Evolutionary conservation across 2,113 vertebrate species (phyloP).

Genomic region (Nymphicus hollandicus): DNA sequence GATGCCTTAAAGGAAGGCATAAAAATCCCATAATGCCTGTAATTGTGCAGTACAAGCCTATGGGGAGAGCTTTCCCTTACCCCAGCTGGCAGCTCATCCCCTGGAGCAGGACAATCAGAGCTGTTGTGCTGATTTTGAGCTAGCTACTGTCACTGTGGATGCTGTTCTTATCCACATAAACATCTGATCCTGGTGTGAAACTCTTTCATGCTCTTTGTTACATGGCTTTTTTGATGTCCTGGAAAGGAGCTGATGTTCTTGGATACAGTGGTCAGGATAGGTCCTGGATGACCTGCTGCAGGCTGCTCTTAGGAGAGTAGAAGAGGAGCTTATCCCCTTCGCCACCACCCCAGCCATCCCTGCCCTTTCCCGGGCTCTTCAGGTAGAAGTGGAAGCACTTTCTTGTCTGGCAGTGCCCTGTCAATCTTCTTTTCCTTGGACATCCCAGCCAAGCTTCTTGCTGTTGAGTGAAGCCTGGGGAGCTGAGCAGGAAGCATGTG

Average conservation of each 20-base stretch:
- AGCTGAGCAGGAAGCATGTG: neutral
- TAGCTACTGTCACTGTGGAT: neutral
- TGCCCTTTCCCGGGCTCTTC: neutral
- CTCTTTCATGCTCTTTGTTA: neutral
- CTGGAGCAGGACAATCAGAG: conserved; percentile 24
- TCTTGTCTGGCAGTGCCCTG: neutral
- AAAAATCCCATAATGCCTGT: conserved; percentile 41
- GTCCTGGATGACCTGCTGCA: neutral
- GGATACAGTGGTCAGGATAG: neutral
- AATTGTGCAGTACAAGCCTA: conserved; percentile 1
- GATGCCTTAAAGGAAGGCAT: conserved; percentile 55
- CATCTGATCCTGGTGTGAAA: neutral
- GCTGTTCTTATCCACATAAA: neutral
- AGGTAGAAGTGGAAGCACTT: neutral
- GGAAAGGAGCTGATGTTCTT: neutral
- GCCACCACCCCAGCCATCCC: too few relatives aligned
- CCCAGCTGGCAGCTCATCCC: conserved; percentile 23
- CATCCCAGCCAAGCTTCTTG: neutral
- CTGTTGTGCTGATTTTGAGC: conserved; percentile 8
- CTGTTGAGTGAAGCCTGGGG: neutral
- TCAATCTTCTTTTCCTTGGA: neutral
- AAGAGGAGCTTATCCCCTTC: neutral
- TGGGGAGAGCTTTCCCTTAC: conserved; percentile 8
- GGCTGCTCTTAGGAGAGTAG: neutral
- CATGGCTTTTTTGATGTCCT: neutral